phyloP scores from a whole-genome alignment of 2,888 invertebrate species.

The Drosophila meridionalis region DNA sequence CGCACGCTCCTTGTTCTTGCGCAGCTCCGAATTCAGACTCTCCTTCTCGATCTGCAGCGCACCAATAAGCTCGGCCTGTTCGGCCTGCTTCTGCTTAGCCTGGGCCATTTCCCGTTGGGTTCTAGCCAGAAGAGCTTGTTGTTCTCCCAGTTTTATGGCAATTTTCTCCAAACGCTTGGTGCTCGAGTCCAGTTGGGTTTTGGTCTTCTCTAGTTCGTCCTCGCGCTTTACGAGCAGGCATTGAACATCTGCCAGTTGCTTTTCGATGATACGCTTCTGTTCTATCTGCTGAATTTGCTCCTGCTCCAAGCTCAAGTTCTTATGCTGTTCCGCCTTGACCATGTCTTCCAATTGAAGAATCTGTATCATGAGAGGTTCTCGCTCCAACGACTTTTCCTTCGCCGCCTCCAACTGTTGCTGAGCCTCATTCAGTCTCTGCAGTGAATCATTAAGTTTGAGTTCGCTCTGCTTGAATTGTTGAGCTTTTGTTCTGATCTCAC shows the following conservation, averaged over 20 bases:
- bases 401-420: neutral
- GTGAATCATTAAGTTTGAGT: neutral
- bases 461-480: neutral
- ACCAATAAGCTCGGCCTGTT: slow-evolving; percentile 22
- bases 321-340: neutral
- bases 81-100: slow-evolving; percentile 1
- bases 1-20: slow-evolving; percentile 15
- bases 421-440: neutral
- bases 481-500: neutral
- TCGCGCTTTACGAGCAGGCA: slow-evolving; percentile 1
- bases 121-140: slow-evolving; percentile 22
- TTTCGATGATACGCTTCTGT: neutral
- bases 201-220: slow-evolving; percentile 19
- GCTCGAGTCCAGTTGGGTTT: slow-evolving; percentile 17
- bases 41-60: slow-evolving; percentile 28
- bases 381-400: neutral
- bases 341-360: neutral
- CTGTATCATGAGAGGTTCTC: neutral
- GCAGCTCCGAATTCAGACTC: slow-evolving; percentile 17
- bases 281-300: neutral
- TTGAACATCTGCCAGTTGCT: slow-evolving; percentile 4
- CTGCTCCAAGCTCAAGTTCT: neutral
- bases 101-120: slow-evolving; percentile 32
- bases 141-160: slow-evolving; percentile 33
- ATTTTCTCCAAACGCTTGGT: slow-evolving; percentile 39